phyloP scores from a whole-genome alignment of 1,140 invertebrate species.

The Scaptomyza montana region DNA sequence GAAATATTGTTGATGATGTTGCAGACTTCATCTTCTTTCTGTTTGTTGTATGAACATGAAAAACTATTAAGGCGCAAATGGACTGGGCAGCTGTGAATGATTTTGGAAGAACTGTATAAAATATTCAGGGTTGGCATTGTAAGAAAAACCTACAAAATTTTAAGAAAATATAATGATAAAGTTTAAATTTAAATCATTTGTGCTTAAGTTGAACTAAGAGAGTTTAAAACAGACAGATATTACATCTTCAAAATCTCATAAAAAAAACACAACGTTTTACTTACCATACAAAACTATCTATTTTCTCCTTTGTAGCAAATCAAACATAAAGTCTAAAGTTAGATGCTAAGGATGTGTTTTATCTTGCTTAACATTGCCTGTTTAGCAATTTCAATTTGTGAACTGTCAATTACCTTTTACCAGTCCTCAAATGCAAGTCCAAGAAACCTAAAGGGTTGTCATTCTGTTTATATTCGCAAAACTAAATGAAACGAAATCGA shows the following conservation, averaged over 20 bases:
- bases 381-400: not conserved
- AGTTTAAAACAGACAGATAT: no score
- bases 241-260: no score
- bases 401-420: constrained; percentile 14
- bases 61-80: constrained; percentile 38
- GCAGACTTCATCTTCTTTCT: constrained; percentile 20
- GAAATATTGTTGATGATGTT: constrained; percentile 76
- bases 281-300: no score
- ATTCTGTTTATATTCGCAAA: constrained; percentile 57
- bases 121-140: constrained; percentile 14
- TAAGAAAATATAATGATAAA: constrained; percentile 31
- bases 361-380: not conserved
- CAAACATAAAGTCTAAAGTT: not conserved
- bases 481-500: constrained; percentile 71
- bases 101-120: constrained; percentile 21
- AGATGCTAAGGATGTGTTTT: not conserved
- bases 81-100: constrained; percentile 36
- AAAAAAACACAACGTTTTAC: no score
- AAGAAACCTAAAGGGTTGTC: not conserved
- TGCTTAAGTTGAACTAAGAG: no score
- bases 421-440: not conserved
- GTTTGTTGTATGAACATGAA: constrained; percentile 10
- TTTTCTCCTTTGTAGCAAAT: no score
- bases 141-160: constrained; percentile 6
- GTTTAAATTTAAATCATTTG: constrained; percentile 11